These are phyloP conservation scores for Fulmarus glacialis DNA, from an alignment of 2,113 vertebrate species.

Conservation along the genomic window DNA sequence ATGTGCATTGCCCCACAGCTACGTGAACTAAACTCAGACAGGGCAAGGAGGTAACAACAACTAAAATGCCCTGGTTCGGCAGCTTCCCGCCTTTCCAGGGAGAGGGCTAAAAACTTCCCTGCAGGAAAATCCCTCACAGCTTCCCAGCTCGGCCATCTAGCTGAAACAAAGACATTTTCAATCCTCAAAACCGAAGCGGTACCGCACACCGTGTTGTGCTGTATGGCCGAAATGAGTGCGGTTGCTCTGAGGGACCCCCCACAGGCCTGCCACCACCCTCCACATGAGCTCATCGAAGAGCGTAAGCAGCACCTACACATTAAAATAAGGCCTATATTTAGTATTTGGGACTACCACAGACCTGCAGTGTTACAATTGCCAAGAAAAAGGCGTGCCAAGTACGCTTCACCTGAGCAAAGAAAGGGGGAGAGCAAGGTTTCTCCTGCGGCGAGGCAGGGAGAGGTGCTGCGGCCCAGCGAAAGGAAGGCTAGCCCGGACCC, in stretches of 20 bases:
- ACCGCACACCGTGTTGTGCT: not conserved
- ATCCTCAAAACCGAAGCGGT: constrained; percentile 26
- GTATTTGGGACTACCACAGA: not conserved
- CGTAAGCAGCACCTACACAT: not conserved
- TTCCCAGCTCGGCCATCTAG: constrained; percentile 7
- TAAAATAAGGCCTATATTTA: not conserved
- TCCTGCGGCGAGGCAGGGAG: not conserved
- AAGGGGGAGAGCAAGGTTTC: not conserved
- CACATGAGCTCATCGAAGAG: not conserved
- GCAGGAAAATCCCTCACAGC: constrained; percentile 36
- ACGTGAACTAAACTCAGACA: not conserved
- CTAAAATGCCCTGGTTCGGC: not conserved
- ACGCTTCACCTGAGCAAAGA: not conserved
- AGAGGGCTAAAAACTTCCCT: not conserved
- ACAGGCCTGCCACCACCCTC: not conserved
- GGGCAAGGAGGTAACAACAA: constrained; percentile 6
- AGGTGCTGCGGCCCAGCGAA: not conserved
- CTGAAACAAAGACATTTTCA: constrained; percentile 65
- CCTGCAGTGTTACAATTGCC: not conserved
- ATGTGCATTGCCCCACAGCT: not conserved
- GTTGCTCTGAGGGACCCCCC: not conserved
- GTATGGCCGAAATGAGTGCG: not conserved
- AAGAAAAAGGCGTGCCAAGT: not conserved
- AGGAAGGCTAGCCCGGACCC: not conserved
- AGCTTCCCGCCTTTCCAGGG: not conserved